Base-by-base conservation (phyloP, 2,888 invertebrate genomes). In the Drosophila neutralis region DNA sequence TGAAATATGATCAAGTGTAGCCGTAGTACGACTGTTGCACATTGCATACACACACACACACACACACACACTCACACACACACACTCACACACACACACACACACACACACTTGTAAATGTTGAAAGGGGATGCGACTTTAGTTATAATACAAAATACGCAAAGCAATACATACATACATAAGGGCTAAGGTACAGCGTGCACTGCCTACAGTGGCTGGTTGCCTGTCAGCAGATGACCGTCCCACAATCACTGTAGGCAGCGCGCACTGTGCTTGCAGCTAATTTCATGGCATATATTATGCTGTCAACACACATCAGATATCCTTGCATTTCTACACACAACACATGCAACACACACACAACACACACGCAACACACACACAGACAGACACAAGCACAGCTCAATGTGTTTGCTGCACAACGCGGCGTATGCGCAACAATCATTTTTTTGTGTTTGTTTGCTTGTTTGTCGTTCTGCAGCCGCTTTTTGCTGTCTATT, bases 1-100 rank as follows among this genome's bases (percentile, higher is more conserved):
- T 79, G 75, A 81, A 72, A 63, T 80, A 76, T 73, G 69, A 69
- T 84, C 84, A 87, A 85, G 87, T 74, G 58, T 81, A 85, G 84
- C 40, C 53, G 54, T 73, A 76, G 69, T 59, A 71, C 68, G 83
- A 84, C 87, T 85, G 84, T 84, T 84, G 84, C 87, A 85, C 81
- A 61, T 79, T 82, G 77, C 86, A 83, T 60, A 73, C 21, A 64
- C 31, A 62, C 18, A 68, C 42, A 27, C 27, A 27, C 27, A 61
- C 51, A 73, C 52, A 76, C 40, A 68, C 45, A 69, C 57, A 58
- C 40, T 56, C 40, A 48, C 42, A 64, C 54, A 60, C 51, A 62
- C 61, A 58, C 56, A 70, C 56, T 57, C 65, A 59, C 21, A 53
- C 51, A 63, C 42, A 61, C 21, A 67, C 29, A 29, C 35, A 52